Percentiles rank a stretch among this genome's conserved stretches.
Evolutionary conservation across 2,113 vertebrate species (phyloP).

Genomic region (Crotalus horridus): DNA sequence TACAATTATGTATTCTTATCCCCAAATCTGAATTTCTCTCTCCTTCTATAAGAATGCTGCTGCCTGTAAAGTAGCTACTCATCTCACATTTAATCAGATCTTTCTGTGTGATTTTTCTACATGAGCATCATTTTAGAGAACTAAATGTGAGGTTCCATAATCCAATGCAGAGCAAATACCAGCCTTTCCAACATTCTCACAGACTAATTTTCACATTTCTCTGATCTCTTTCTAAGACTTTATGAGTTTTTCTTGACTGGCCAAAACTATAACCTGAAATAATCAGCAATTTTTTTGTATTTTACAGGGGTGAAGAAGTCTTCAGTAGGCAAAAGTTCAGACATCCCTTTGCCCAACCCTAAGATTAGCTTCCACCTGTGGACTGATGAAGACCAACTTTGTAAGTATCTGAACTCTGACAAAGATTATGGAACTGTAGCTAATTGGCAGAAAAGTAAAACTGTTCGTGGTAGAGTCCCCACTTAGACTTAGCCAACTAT

Average conservation of each 20-base stretch:
- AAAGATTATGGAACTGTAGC: not conserved
- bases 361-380: slow-evolving; percentile 89
- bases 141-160: not conserved
- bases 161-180: not conserved
- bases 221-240: not conserved
- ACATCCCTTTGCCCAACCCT: slow-evolving; percentile 80
- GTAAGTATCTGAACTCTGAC: slow-evolving; percentile 62
- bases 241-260: not conserved
- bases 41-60: not conserved
- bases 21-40: not conserved
- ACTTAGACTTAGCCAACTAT: not conserved
- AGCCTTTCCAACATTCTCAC: no score
- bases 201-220: not conserved
- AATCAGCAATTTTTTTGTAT: slow-evolving; percentile 16
- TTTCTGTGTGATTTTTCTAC: not conserved
- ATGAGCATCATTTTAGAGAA: not conserved
- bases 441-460: not conserved
- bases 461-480: not conserved
- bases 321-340: slow-evolving; percentile 31
- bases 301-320: slow-evolving; percentile 34
- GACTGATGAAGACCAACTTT: slow-evolving; percentile 84
- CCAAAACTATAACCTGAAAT: not conserved
- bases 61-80: not conserved
- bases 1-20: not conserved
- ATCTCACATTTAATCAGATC: not conserved